Base-by-base conservation (phyloP, 2,888 invertebrate species). In the Apodemia duryi region DNA sequence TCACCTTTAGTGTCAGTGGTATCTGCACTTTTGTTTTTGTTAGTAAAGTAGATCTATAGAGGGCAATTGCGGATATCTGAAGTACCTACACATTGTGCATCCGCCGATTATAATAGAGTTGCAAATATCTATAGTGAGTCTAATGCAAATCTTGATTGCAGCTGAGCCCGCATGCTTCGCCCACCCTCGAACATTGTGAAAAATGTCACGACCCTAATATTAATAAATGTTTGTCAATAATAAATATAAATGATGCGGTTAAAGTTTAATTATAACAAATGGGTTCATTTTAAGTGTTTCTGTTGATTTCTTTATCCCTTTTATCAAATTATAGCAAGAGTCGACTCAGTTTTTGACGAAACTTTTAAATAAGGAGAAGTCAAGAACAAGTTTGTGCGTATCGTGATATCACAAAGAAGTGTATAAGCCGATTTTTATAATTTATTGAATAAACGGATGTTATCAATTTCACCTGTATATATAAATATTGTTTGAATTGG, bases 91-190 rank as follows among this genome's bases (percentile, higher is more conserved):
- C 73, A 43, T 43, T 75, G 78, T 71, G 75, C 80, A 82, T 85
- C 84, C 85, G 83, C 76, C 74, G 70, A 67, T 70, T 72, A 72
- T 72, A 70, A 73, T 68, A 72, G 68, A 73, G 68, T 72, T 71
- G 74, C 71, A 66, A 71, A 73, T 72, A 72, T 71, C 65, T 72
- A 71, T 69, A 69, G 64, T 13, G 62, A 66, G 57, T 61, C 65
- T 65, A 67, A 65, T 66, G 84, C 83, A 74, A 82, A 84, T 35
- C 35, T 35, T 35, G 35, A 72, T 74, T 73, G 84, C 89, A 88
- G 89, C 88, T 88, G 89, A 81, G 82, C 90, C 90, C 90, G 90
- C 90, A 90, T 90, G 71, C 65, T 13, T 70, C 77, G 87, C 84
- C 89, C 88, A 87, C 90, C 89, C 89, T 80, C 77, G 76, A 74